phyloP scores from a whole-genome alignment of 2,797 vertebrate genomes.

The Melanotaenia trifasciata region DNA sequence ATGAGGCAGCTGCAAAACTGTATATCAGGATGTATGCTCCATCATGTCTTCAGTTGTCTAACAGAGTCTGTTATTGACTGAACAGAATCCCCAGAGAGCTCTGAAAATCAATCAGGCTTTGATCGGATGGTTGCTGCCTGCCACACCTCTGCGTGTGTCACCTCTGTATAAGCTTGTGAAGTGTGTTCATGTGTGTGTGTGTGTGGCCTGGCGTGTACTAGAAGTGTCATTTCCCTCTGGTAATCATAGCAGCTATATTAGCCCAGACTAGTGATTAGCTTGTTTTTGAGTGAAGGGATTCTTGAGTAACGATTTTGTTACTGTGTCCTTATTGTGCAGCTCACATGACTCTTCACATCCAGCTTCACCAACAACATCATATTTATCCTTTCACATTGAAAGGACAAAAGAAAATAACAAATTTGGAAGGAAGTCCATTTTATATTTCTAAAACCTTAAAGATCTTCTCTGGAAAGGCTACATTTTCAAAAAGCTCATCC shows the following conservation, averaged over 20 bases:
- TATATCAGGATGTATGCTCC: constrained; percentile 58
- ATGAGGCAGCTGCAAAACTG: constrained; percentile 45
- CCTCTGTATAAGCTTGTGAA: constrained; percentile 27
- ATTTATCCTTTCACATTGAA: constrained; percentile 1
- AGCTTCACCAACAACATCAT: background rate
- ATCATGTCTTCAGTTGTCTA: constrained; percentile 76
- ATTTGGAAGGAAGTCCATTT: background rate
- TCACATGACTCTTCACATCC: background rate
- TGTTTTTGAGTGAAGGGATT: constrained; percentile 44
- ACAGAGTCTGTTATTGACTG: constrained; percentile 76
- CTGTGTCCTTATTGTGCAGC: background rate
- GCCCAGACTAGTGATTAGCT: constrained; percentile 40
- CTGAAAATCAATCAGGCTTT: constrained; percentile 76
- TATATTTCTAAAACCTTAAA: background rate
- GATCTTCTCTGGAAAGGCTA: background rate
- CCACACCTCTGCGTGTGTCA: constrained; percentile 63
- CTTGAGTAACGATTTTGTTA: constrained; percentile 31
- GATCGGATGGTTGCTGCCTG: constrained; percentile 64
- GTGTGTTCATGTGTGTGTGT: constrained; percentile 24
- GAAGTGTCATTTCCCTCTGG: constrained; percentile 31
- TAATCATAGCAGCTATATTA: constrained; percentile 13
- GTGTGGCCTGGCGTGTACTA: constrained; percentile 34
- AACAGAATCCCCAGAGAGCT: constrained; percentile 65
- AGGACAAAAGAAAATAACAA: background rate
- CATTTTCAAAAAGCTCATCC: background rate